phyloP scores from a whole-genome alignment of 1,140 invertebrate species.

The Atopsyche davidsoni region DNA sequence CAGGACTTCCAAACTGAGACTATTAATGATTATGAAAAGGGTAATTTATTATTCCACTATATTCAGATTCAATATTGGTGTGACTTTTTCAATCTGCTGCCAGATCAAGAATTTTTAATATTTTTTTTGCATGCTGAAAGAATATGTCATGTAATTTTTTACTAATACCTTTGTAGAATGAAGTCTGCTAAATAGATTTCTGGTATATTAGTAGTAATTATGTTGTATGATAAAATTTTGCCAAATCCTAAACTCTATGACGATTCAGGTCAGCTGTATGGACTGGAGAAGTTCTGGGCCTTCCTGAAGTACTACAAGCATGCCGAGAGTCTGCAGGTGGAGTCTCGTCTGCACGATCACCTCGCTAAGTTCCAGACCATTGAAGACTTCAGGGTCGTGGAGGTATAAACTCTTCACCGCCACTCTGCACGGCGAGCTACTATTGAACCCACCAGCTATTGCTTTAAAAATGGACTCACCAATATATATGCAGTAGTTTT shows the following conservation, averaged over 20 bases:
- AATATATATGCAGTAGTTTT: conserved; percentile 5
- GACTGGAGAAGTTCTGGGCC: conserved; percentile 98
- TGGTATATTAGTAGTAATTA: too few relatives aligned
- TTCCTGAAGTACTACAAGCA: conserved; percentile 93
- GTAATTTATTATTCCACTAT: too few relatives aligned
- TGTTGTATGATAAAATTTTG: too few relatives aligned
- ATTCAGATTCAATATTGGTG: too few relatives aligned
- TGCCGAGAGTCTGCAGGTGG: conserved; percentile 69
- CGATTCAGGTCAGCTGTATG: conserved; percentile 84
- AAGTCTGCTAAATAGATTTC: too few relatives aligned
- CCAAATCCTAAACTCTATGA: too few relatives aligned
- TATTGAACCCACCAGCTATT: conserved; percentile 4
- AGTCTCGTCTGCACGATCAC: conserved; percentile 71
- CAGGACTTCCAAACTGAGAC: conserved; percentile 95
- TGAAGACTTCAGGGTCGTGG: conserved; percentile 86
- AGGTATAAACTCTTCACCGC: conserved; percentile 39
- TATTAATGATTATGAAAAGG: conserved; percentile 82
- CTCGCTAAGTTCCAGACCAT: conserved; percentile 87
- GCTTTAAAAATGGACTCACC: not conserved
- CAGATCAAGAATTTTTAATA: not conserved
- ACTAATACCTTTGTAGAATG: too few relatives aligned
- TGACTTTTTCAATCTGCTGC: too few relatives aligned
- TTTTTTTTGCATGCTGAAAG: not conserved
- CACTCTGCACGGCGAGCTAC: not conserved
- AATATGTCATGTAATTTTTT: too few relatives aligned